A percentile compares a stretch with the other conserved stretches of the same genome.
Evolutionary conservation across 2,797 vertebrate species (phyloP).

Genomic region (Eulemur coronatus): DNA sequence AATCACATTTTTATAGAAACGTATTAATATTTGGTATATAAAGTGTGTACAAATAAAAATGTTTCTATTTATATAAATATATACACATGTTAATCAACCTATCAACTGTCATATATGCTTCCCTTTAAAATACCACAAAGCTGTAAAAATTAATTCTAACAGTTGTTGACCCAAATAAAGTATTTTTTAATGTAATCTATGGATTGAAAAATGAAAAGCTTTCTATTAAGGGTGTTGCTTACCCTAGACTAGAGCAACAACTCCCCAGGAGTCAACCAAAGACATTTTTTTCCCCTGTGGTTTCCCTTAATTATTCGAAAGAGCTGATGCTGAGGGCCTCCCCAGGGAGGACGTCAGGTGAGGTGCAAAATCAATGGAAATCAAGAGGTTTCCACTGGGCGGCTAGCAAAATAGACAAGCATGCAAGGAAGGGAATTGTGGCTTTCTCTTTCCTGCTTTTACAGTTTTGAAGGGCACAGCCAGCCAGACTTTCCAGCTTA

Average conservation of each 20-base stretch:
- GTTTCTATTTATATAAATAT: constrained; percentile 12
- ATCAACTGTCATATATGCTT: not conserved
- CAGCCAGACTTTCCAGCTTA: not conserved
- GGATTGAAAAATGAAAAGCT: constrained; percentile 14
- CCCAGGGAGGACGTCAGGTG: not conserved
- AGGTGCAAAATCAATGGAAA: not conserved
- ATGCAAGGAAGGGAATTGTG: not conserved
- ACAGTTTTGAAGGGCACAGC: not conserved
- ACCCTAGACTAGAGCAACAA: not conserved
- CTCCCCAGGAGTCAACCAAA: not conserved
- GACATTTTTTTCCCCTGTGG: not conserved
- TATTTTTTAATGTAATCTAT: constrained; percentile 6
- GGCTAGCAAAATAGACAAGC: not conserved
- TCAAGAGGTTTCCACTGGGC: not conserved
- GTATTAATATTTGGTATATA: constrained; percentile 36
- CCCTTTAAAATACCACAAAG: not conserved
- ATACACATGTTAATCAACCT: not conserved
- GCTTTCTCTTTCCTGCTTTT: not conserved
- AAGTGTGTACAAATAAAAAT: not conserved
- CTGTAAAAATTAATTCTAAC: not conserved
- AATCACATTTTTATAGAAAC: not conserved
- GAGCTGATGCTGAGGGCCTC: not conserved
- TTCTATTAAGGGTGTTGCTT: not conserved
- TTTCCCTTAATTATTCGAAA: not conserved
- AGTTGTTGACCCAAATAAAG: not conserved